Base-by-base conservation (phyloP, 2,797 vertebrate genomes). In the Urophycis tenuis region DNA sequence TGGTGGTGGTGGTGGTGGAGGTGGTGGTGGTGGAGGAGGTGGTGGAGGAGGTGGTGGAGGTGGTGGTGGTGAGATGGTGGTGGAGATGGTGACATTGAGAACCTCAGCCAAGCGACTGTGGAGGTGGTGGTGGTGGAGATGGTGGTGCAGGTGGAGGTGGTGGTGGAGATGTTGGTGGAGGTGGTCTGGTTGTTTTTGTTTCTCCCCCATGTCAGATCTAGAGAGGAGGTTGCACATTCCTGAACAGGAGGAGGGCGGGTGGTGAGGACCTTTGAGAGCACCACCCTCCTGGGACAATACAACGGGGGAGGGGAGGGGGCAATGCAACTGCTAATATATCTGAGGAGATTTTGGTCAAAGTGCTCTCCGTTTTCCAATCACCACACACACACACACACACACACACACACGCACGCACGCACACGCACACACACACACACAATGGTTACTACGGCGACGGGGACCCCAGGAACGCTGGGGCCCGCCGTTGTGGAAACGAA, bases 361-460 rank as follows among this genome's bases (percentile, higher is more conserved):
- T 87, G 81, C 79, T 88, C 75, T n/a, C 72, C 85, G 36, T 39
- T 69, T 36, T 77, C 85, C 86, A 87, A 87, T 85, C 88, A 86
- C 82, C 85, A 86, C 86, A 53, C 49, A 53, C 49, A 53, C 19
- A 53, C 45, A 53, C 41, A 45, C 41, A 3, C 14, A 17, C 41
- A 14, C 41, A 14, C 41, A 84, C 87, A 91, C 17, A 45, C 41
- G n/a, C n/a, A n/a, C n/a, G n/a, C n/a, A n/a, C n/a, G n/a, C n/a
- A n/a, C n/a, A n/a, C n/a, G n/a, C n/a, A n/a, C n/a, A 45, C 22
- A 53, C 49, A 53, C 49, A 53, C 49, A 84, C 87, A 91, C 91
- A 90, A 91, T 88, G 85, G 90, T 91, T 91, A 87, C 92, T 88
- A 92, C 92, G 91, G 92, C 5, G 75, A 93, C 71, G n/a, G n/a